Base-by-base conservation (phyloP, 2,888 invertebrate species). In the Ferdinandea cuprea region DNA sequence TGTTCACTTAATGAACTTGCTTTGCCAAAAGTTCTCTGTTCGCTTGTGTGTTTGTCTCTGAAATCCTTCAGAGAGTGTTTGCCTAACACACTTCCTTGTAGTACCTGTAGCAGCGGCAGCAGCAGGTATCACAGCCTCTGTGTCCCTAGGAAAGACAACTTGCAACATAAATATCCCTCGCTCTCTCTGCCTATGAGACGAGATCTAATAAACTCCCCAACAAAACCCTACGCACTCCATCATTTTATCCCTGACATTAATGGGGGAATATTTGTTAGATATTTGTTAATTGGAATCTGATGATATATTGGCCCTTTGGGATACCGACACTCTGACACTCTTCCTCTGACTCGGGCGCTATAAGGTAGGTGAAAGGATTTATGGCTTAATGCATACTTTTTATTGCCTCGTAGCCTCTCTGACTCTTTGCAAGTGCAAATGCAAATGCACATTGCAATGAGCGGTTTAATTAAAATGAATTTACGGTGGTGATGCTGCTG, bases 261-360 rank as follows among this genome's bases (percentile, higher is more conserved):
- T 83, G 83, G 83, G 78, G 72, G 78, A 78, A 83, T 83, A 83
- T 83, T 83, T 83, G 81, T 83, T 83, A 83, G 81, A 77, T 83
- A 83, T 83, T 83, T 83, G 83, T 83, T 83, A 83, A 83, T 83
- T 83, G 83, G 83, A 83, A 83, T 83, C 83, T 63, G 72, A 83
- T 83, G 83, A 83, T 83, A 83, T 83, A 83, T 83, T 30, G 78
- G 66, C 56, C 83, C 77, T 58, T 61, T 42, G 83, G 78, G 83
- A 44, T 32, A 54, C 71, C 30, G 44, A 52, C 63, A 35, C 40
- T 56, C 52, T 13, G 40, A 42, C 40, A 50, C 28, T 40, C 13
- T 37, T n/a, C n/a, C n/a, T n/a, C n/a, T n/a, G n/a, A 3, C 37
- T 15, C n/a, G 35, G 19, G 25, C 25, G 25, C 25, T 25, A 3